Percentiles rank a stretch among this genome's conserved stretches.
Evolutionary conservation across 2,888 invertebrate genomes (phyloP).

Genomic region (Exocentrus adspersus): DNA sequence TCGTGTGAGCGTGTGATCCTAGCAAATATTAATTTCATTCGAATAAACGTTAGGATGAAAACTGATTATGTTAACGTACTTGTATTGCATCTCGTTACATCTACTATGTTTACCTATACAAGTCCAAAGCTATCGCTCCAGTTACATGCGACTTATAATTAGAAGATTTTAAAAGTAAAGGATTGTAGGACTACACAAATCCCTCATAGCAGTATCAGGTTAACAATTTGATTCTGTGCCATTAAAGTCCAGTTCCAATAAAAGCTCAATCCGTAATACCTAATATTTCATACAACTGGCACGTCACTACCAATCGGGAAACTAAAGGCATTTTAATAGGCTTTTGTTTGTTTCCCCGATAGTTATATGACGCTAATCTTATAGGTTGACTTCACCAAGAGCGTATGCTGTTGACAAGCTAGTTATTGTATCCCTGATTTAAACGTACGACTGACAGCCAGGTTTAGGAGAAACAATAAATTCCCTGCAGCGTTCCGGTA

Average conservation of each 20-base stretch:
- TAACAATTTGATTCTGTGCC: too few species aligned
- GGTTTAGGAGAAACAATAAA: constrained; percentile 54
- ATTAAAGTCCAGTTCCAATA: too few species aligned
- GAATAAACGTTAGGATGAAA: too few species aligned
- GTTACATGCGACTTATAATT: too few species aligned
- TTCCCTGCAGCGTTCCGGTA: constrained; percentile 40
- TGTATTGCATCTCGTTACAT: too few species aligned
- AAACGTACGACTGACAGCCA: constrained; percentile 52
- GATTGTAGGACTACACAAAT: too few species aligned
- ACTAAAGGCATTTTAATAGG: constrained; percentile 21
- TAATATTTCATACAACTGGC: background rate
- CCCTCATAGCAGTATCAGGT: too few species aligned
- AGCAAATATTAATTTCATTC: background rate
- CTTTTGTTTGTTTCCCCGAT: constrained; percentile 10
- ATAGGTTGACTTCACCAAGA: constrained; percentile 46
- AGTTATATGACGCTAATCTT: constrained; percentile 22
- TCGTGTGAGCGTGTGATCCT: background rate
- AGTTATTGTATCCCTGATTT: constrained; percentile 59
- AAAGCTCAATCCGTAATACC: background rate
- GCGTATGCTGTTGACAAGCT: constrained; percentile 57
- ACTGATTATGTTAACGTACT: too few species aligned
- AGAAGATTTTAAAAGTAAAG: too few species aligned
- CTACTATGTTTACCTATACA: too few species aligned
- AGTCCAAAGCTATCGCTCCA: too few species aligned
- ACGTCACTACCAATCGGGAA: constrained; percentile 14